Evolutionary conservation across 2,113 vertebrate species (phyloP), one percentile per base, ranked within the genome.

Genomic region (Xiphophorus maculatus): DNA sequence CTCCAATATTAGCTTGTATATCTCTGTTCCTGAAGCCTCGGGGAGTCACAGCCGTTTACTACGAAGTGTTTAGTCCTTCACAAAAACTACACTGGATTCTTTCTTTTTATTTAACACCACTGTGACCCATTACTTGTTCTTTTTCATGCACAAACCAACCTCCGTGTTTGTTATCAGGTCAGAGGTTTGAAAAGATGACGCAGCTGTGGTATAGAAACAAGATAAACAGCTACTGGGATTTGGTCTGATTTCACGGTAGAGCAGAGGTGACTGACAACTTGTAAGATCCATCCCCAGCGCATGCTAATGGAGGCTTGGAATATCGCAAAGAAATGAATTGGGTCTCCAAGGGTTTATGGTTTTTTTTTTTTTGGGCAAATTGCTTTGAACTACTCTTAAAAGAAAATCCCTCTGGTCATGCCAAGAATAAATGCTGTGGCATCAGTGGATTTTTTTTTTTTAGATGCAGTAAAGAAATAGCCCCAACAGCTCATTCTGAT

Each of bases 201-300:
- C 42, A 27, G 30, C 61, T 22, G 65, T 69, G 35, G 72, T 25
- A 58, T 58, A 42, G 54, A 71, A 76, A 70, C 11, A 71, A 81
- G 73, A 74, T 58, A 82, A 87, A 86, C 69, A 78, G 81, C 66
- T 37, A 81, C 51, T 25, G 77, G 77, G 87, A 86, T 83, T 84
- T 81, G 75, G 73, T 84, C 63, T 33, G 89, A 90, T 91, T 90
- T 87, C 84, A 87, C 44, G 72, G 69, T 69, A 77, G 69, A 88
- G 66, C 80, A 79, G 69, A 88, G 84, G 82, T 91, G 88, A 90
- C 80, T 84, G 87, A 89, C 88, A 90, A 80, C 75, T 78, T 84
- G 76, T 80, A 61, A 65, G 76, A 84, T 80, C 54, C 79, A 63
- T 79, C 81, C 77, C 64, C 27, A 12, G 37, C 30, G 84, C 82